Base-by-base conservation (phyloP, 2,888 invertebrate species). In the Eupithecia pulchellata region DNA sequence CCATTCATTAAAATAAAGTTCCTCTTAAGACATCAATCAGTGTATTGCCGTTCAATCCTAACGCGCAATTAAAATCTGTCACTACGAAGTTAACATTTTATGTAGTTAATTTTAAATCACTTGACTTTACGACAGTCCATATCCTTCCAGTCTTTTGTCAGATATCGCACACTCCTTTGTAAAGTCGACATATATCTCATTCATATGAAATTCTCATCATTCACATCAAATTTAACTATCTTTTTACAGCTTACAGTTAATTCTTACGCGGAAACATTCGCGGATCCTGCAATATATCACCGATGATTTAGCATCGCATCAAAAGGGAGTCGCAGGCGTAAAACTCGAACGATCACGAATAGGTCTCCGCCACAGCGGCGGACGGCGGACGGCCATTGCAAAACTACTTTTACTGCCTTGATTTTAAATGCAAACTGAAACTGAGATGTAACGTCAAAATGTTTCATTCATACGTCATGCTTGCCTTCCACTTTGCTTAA, bases 221-320 rank as follows among this genome's bases (percentile, higher is more conserved):
- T 64, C 34, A 58, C 34, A 47, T 30, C 34, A 52, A 39, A 30
- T 61, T 68, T 63, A 68, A 74, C 61, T 67, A 47, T 61, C 60
- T 27, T 61, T 69, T 71, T 71, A 66, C 63, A 67, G 64, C 57
- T 39, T 55, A 67, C 68, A 66, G 60, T 64, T 75, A 79, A 74
- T 76, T 75, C 68, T 64, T 74, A 82, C 81, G 78, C 82, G 86
- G 84, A 88, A 88, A 85, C 80, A 77, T 78, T 66, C 66, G 76
- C 75, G 76, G 79, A 82, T 82, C 80, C 78, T 3, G 78, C 70
- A 70, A 79, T 89, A 89, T 89, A 89, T 90, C 89, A 86, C 75
- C 71, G 72, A 79, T 85, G 88, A 90, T 89, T 86, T 88, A 89
- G 80, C 82, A 79, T 84, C 86, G 87, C 91, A 88, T 90, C 91